A percentile compares a stretch with the other conserved stretches of the same genome.
Conservation (phyloP, 1,140 invertebrate genomes). For the Hesperophylax magnus region DNA sequence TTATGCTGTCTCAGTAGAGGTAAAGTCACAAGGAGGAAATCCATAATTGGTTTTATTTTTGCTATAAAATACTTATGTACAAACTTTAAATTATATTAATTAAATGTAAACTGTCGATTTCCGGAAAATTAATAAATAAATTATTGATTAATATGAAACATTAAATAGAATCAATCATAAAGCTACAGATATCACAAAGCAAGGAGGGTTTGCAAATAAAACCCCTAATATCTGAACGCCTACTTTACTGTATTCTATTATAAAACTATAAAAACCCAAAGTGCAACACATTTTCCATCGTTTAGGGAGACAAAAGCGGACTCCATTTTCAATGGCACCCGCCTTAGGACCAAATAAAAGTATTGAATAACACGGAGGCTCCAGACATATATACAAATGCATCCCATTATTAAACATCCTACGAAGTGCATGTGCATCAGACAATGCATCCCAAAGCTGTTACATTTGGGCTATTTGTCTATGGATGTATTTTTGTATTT, state of each 20-base stretch:
- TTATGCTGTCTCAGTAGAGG: no score
- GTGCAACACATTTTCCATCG: slow-evolving; percentile 4
- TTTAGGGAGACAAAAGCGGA: background rate
- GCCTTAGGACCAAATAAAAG: slow-evolving; percentile 24
- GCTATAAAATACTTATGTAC: no score
- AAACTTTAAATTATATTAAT: no score
- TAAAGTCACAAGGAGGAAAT: no score
- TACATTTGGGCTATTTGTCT: slow-evolving; percentile 22
- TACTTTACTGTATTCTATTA: background rate
- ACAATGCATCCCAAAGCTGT: slow-evolving; percentile 24
- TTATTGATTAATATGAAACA: background rate
- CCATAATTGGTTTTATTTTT: no score
- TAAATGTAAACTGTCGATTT: no score
- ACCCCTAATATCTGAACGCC: background rate
- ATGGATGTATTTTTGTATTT: background rate
- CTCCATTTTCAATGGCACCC: slow-evolving; percentile 1
- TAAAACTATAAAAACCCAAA: background rate
- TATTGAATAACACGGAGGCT: slow-evolving; percentile 24
- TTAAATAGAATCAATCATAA: background rate
- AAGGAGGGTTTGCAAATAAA: background rate
- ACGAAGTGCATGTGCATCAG: background rate
- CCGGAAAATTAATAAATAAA: no score
- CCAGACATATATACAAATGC: slow-evolving; percentile 27
- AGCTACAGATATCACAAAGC: background rate
- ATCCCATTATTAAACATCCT: slow-evolving; percentile 1